These are phyloP conservation scores for Phrixothrix hirtus DNA, from an alignment of 2,888 invertebrate species.

Conservation along the genomic window DNA sequence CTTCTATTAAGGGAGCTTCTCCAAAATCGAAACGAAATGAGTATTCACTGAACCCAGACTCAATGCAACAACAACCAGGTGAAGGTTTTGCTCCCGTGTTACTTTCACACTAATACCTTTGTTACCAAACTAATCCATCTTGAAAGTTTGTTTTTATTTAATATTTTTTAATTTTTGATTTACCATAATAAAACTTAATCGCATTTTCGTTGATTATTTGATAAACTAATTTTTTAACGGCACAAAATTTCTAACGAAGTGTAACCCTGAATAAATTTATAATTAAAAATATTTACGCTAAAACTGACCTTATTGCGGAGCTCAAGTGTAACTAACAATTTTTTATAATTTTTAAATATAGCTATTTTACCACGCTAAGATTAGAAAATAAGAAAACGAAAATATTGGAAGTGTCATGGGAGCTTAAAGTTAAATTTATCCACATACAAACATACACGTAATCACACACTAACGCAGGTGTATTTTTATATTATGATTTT, in stretches of 20 bases:
- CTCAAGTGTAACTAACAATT: not conserved
- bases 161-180: not conserved
- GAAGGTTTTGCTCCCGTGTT: constrained; percentile 28
- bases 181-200: not conserved
- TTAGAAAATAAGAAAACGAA: not conserved
- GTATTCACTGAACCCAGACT: constrained; percentile 20
- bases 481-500: no score
- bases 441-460: no score
- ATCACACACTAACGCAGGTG: no score
- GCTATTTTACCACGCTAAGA: not conserved
- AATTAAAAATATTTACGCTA: not conserved
- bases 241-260: no score
- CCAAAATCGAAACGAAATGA: constrained; percentile 24
- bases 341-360: not conserved
- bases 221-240: not conserved
- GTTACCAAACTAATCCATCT: constrained; percentile 20
- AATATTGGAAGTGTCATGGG: no score
- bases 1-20: constrained; percentile 23
- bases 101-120: constrained; percentile 30
- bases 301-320: not conserved
- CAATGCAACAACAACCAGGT: constrained; percentile 32
- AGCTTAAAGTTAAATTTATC: no score
- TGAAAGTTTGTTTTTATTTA: no score
- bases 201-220: not conserved
- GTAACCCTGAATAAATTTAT: no score